Conservation (phyloP, 2,888 invertebrate genomes). For the Ochropleura plecta region DNA sequence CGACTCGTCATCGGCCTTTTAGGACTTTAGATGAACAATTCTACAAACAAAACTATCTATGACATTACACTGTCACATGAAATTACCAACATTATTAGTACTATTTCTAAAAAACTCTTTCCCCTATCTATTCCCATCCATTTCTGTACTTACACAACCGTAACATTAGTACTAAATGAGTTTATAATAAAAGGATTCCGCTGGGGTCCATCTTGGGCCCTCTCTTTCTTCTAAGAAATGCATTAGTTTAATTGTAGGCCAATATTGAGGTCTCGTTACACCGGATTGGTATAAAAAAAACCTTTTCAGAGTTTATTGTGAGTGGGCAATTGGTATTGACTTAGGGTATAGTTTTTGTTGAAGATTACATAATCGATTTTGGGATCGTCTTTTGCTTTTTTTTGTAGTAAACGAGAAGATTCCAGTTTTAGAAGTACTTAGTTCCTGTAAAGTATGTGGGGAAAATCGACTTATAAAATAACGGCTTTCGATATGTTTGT, state of each 20-base stretch:
- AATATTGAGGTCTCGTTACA: conserved; percentile 78
- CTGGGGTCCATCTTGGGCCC: conserved; percentile 28
- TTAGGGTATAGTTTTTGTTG: conserved; percentile 19
- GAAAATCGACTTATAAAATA: not conserved
- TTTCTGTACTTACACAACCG: conserved; percentile 62
- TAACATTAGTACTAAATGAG: conserved; percentile 80
- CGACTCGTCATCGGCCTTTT: not conserved
- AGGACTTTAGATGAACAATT: not conserved
- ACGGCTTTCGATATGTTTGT: not conserved
- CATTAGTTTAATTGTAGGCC: conserved; percentile 83
- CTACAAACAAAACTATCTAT: not conserved
- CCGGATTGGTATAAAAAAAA: conserved; percentile 53
- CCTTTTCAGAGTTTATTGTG: conserved; percentile 43
- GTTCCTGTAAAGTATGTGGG: not conserved
- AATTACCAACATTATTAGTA: conserved; percentile 6
- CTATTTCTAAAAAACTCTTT: conserved; percentile 10
- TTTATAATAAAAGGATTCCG: conserved; percentile 83
- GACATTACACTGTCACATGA: not conserved
- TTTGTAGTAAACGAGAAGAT: not conserved
- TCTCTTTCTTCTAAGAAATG: conserved; percentile 73
- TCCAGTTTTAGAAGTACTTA: not conserved
- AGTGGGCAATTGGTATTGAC: conserved; percentile 20
- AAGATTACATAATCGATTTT: conserved; percentile 25
- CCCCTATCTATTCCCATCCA: conserved; percentile 13
- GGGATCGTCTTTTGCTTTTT: conserved; percentile 1